These are phyloP conservation scores for Harpegnathos saltator DNA, from an alignment of 1,140 invertebrate genomes.

Conservation along the genomic window DNA sequence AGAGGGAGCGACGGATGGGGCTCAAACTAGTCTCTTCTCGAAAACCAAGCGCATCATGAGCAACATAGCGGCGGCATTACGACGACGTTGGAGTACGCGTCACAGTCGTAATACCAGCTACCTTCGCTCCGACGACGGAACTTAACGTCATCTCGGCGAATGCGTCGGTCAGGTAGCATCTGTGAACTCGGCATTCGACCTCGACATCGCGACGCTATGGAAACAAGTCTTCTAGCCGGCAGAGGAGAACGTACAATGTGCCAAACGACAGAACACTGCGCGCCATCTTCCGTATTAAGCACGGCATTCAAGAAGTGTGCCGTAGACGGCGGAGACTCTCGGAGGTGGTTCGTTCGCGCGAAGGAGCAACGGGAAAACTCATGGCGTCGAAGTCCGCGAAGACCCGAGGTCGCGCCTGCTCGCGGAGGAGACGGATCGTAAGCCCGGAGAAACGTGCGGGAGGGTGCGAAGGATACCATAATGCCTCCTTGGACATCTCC, in stretches of 20 bases:
- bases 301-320: constrained; percentile 29
- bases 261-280: constrained; percentile 14
- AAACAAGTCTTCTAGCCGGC: constrained; percentile 25
- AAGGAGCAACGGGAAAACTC: constrained; percentile 33
- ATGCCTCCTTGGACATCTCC: constrained; percentile 33
- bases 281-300: constrained; percentile 13
- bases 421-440: not conserved
- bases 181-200: constrained; percentile 46
- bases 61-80: not conserved
- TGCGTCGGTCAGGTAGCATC: constrained; percentile 14
- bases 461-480: constrained; percentile 35
- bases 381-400: constrained; percentile 4
- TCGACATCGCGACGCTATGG: constrained; percentile 16
- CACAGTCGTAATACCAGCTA: constrained; percentile 23
- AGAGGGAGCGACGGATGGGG: too few relatives aligned
- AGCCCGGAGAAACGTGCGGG: not conserved
- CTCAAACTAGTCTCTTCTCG: not conserved
- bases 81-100: constrained; percentile 16
- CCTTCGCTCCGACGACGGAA: constrained; percentile 12
- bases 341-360: constrained; percentile 13
- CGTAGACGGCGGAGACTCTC: not conserved
- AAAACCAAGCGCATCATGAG: constrained; percentile 2
- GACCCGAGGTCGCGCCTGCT: constrained; percentile 7
- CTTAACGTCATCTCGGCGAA: constrained; percentile 36
- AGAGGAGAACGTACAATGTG: constrained; percentile 23